phyloP scores from a whole-genome alignment of 2,888 invertebrate genomes.

The Habroteleia sp. region DNA sequence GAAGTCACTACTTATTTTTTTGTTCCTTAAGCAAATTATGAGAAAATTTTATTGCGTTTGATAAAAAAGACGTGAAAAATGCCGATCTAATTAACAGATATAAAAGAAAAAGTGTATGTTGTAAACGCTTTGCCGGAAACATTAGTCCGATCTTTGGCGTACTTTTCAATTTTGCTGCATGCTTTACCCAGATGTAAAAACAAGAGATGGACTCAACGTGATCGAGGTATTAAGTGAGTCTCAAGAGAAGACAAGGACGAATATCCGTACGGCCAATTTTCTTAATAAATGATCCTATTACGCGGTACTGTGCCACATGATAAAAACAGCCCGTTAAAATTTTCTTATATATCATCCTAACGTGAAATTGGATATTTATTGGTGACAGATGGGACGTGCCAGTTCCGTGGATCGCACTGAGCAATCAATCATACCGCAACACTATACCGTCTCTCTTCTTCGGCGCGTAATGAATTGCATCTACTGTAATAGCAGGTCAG shows the following conservation, averaged over 20 bases:
- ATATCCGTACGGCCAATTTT: conserved; percentile 76
- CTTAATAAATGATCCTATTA: conserved; percentile 80
- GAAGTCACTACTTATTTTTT: no score
- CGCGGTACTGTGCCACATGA: conserved; percentile 68
- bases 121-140: conserved; percentile 2
- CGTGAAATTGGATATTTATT: conserved; percentile 81
- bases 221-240: conserved; percentile 40
- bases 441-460: conserved; percentile 69
- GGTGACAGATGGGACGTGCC: conserved; percentile 80
- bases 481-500: conserved; percentile 72
- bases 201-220: conserved; percentile 42
- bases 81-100: no score
- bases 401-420: conserved; percentile 75
- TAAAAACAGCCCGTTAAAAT: conserved; percentile 77
- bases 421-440: conserved; percentile 79
- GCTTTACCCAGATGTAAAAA: conserved; percentile 41
- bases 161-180: conserved; percentile 33
- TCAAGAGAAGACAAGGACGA: conserved; percentile 68
- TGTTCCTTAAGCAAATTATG: no score
- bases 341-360: conserved; percentile 79
- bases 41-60: no score
- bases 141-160: conserved; percentile 6
- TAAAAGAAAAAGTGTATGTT: no score
- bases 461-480: conserved; percentile 74
- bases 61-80: no score